These are phyloP conservation scores for Campodea augens DNA, from an alignment of 1,140 invertebrate genomes.

Conservation along the genomic window DNA sequence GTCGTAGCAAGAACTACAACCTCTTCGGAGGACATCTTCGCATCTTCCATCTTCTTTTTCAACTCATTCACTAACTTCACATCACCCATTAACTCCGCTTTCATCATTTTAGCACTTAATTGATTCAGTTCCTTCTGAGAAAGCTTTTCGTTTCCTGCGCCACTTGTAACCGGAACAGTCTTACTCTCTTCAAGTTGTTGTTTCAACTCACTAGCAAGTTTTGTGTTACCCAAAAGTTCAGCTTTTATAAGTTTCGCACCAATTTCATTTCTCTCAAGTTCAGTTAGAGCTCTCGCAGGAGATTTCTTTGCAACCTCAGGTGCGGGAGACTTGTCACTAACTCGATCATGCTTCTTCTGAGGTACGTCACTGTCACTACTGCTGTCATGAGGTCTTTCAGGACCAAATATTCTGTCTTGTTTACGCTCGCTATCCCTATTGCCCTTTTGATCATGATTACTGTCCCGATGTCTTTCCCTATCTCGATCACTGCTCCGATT, in stretches of 20 bases:
- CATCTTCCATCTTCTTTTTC: constrained; percentile 2
- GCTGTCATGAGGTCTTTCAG: no score
- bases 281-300: constrained; percentile 32
- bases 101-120: no score
- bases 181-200: constrained; percentile 47
- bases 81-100: no score
- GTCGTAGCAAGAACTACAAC: constrained; percentile 47
- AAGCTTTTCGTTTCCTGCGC: constrained; percentile 18
- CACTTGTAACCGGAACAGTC: constrained; percentile 22
- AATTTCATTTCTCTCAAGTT: constrained; percentile 71
- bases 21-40: constrained; percentile 23
- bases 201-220: constrained; percentile 48
- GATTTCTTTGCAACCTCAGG: no score
- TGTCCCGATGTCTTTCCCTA: constrained; percentile 11
- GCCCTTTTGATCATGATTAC: no score
- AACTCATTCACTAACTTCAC: not conserved
- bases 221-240: constrained; percentile 65
- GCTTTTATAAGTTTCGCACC: constrained; percentile 77
- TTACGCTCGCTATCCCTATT: no score
- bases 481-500: constrained; percentile 5
- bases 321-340: no score
- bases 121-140: constrained; percentile 17
- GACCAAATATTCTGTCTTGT: no score
- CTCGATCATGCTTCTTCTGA: constrained; percentile 7
- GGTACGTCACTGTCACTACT: constrained; percentile 4